phyloP scores from a whole-genome alignment of 2,888 invertebrate genomes.

The Allacma fusca region DNA sequence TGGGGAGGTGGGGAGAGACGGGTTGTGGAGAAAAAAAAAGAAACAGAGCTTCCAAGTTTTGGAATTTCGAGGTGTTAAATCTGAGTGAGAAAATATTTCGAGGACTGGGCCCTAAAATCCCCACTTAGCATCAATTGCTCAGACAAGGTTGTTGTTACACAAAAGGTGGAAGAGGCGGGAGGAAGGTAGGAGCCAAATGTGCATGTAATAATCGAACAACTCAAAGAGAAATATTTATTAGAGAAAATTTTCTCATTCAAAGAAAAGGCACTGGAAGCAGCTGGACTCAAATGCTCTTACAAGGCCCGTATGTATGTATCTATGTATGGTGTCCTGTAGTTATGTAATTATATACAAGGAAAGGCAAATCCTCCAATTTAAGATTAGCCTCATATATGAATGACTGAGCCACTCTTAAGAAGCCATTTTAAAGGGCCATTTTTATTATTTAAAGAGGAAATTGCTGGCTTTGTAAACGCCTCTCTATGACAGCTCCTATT shows the following conservation, averaged over 20 bases:
- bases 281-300: background rate
- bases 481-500: conserved; percentile 38
- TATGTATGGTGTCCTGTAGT: no score
- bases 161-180: background rate
- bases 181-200: background rate
- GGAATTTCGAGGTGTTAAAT: background rate
- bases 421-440: conserved; percentile 33
- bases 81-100: background rate
- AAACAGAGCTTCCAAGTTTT: no score
- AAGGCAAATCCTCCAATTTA: no score
- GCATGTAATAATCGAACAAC: conserved; percentile 27
- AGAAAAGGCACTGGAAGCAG: background rate
- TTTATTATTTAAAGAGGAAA: conserved; percentile 39
- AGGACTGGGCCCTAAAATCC: background rate
- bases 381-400: no score
- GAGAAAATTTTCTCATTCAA: background rate
- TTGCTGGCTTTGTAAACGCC: conserved; percentile 39
- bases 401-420: background rate
- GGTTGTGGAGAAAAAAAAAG: no score
- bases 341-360: no score
- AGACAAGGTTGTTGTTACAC: background rate
- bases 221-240: conserved; percentile 40
- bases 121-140: no score
- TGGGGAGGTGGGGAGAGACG: no score
- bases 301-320: no score